These are phyloP conservation scores for Butorides virescens DNA, from an alignment of 2,113 vertebrate genomes.

Conservation along the genomic window DNA sequence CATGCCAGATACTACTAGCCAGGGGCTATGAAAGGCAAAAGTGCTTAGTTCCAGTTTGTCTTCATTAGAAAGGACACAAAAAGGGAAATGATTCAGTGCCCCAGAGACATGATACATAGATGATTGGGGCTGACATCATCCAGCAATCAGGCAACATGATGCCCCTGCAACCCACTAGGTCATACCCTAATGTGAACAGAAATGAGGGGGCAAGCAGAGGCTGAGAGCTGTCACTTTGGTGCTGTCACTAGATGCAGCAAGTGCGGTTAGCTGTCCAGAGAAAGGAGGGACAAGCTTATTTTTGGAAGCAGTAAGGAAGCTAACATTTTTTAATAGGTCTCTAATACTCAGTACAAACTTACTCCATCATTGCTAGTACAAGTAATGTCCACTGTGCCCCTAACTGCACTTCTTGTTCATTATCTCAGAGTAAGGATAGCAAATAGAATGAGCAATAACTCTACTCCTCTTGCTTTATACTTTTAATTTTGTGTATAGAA, in stretches of 20 bases:
- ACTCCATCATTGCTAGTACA: neutral
- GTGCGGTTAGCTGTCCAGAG: neutral
- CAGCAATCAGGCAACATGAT: neutral
- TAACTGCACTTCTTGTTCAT: neutral
- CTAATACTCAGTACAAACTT: neutral
- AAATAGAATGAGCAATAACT: neutral
- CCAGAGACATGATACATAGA: neutral
- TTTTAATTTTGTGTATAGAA: neutral
- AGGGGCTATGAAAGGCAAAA: conserved; percentile 3
- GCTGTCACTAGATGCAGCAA: neutral
- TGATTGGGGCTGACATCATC: conserved; percentile 13
- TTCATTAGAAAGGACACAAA: conserved; percentile 1
- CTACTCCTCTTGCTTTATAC: neutral
- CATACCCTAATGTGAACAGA: neutral
- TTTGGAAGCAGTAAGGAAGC: neutral
- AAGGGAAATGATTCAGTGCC: conserved; percentile 9
- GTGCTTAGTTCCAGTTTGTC: neutral
- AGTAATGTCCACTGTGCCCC: neutral
- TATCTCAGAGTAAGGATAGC: neutral
- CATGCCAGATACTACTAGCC: neutral
- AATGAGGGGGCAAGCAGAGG: neutral
- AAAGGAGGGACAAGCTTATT: neutral
- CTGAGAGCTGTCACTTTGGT: neutral
- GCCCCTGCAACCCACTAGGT: neutral
- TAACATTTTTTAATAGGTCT: neutral